Evolutionary conservation across 2,797 vertebrate species (phyloP).

Genomic region (Antennarius maculatus): DNA sequence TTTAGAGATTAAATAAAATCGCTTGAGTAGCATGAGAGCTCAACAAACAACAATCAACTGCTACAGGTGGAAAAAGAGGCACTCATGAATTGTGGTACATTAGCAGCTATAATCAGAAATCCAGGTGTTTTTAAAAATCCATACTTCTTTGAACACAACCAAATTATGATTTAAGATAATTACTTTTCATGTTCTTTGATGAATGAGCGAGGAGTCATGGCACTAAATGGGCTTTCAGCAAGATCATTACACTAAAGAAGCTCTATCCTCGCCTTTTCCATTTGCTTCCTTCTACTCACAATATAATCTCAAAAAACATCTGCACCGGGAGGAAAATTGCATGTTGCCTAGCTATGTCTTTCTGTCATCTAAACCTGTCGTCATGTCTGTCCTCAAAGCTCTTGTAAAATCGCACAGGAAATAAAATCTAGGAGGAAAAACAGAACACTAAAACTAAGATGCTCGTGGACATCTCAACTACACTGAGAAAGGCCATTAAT

Average conservation of each 20-base stretch:
- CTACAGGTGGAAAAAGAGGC: conserved; percentile 30
- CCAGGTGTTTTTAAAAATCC: conserved; percentile 51
- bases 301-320: conserved; percentile 67
- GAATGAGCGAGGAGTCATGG: conserved; percentile 31
- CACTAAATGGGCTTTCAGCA: conserved; percentile 63
- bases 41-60: conserved; percentile 22
- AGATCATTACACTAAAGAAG: conserved; percentile 56
- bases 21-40: background rate
- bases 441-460: conserved; percentile 70
- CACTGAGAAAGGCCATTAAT: conserved; percentile 79
- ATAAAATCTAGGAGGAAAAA: conserved; percentile 49
- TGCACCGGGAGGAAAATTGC: conserved; percentile 59
- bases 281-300: conserved; percentile 49
- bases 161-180: conserved; percentile 45
- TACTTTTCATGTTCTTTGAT: conserved; percentile 43
- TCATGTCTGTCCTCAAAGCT: conserved; percentile 49
- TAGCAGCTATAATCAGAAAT: conserved; percentile 19
- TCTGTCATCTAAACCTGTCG: conserved; percentile 59
- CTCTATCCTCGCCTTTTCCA: conserved; percentile 48
- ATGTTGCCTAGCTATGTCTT: conserved; percentile 49
- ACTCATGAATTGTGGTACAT: conserved; percentile 13
- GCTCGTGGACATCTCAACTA: conserved; percentile 74
- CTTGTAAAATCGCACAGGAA: conserved; percentile 67
- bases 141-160: conserved; percentile 21
- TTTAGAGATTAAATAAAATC: conserved; percentile 19